Evolutionary conservation across 2,797 vertebrate species (phyloP).

Genomic region (Miichthys miiuy): DNA sequence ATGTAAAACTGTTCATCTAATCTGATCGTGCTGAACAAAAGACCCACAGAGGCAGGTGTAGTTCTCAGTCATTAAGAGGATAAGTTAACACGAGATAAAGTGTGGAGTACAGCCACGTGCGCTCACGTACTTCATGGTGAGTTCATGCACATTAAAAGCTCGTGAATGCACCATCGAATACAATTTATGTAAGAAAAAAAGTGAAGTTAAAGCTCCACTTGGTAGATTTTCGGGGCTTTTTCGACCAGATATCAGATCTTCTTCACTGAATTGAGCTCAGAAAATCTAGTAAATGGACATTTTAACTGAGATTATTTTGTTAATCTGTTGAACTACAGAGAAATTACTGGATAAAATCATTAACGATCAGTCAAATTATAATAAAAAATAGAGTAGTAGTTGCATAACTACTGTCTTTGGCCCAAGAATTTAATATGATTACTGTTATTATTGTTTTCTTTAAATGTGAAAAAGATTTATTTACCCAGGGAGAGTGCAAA

Average conservation of each 20-base stretch:
- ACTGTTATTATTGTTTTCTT: neutral
- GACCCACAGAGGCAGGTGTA: slow-evolving; percentile 39
- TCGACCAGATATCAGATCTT: neutral
- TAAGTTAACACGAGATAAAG: slow-evolving; percentile 38
- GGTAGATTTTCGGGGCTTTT: neutral
- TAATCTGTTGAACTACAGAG: neutral
- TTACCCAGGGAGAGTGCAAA: neutral
- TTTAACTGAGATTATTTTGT: neutral
- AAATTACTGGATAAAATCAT: neutral
- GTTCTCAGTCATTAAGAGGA: slow-evolving; percentile 9
- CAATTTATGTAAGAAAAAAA: neutral
- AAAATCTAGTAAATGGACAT: neutral
- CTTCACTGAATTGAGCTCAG: neutral
- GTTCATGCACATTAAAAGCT: neutral
- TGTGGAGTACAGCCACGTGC: slow-evolving; percentile 22
- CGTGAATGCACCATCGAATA: neutral
- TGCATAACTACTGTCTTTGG: neutral
- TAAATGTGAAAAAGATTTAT: neutral
- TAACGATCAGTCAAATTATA: neutral
- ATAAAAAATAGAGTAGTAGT: neutral
- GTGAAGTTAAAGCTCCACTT: neutral
- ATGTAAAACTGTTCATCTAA: slow-evolving; percentile 67
- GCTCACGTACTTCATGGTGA: neutral
- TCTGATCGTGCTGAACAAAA: slow-evolving; percentile 65
- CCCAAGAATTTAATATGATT: too few relatives aligned